These are phyloP conservation scores for Stichodactyla helianthus DNA, from an alignment of 64 coral and sea anemone species.

Conservation along the genomic window DNA sequence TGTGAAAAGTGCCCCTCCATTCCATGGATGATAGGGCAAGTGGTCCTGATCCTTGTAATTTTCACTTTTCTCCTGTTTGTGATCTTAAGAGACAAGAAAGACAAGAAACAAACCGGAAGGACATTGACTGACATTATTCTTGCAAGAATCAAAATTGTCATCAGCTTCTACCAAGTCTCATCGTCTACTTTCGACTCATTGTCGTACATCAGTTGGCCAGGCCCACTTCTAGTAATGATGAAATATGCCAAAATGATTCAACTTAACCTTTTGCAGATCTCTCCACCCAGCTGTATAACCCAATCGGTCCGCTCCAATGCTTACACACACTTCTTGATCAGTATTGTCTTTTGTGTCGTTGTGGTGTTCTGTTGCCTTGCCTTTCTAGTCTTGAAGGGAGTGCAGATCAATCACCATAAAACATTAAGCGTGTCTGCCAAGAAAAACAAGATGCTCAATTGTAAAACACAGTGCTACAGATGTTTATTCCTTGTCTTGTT, in stretches of 20 bases:
- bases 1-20: constrained; percentile 29
- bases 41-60: not conserved
- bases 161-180: constrained; percentile 46
- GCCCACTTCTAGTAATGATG: not conserved
- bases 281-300: constrained; percentile 30
- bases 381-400: not conserved
- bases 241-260: constrained; percentile 44
- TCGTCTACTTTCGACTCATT: constrained; percentile 39
- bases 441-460: no score
- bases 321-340: constrained; percentile 31
- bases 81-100: no score
- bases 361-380: constrained; percentile 32
- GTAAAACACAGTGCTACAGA: not conserved
- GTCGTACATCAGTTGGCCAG: constrained; percentile 39
- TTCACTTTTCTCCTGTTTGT: no score
- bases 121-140: not conserved
- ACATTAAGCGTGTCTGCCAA: no score
- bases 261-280: constrained; percentile 38
- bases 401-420: not conserved
- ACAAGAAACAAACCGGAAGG: not conserved
- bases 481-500: not conserved
- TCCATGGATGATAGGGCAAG: constrained; percentile 29
- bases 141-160: constrained; percentile 4
- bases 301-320: constrained; percentile 10
- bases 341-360: constrained; percentile 13